Evolutionary conservation across 2,113 vertebrate species (phyloP).

Genomic region (Calyptomena viridis): DNA sequence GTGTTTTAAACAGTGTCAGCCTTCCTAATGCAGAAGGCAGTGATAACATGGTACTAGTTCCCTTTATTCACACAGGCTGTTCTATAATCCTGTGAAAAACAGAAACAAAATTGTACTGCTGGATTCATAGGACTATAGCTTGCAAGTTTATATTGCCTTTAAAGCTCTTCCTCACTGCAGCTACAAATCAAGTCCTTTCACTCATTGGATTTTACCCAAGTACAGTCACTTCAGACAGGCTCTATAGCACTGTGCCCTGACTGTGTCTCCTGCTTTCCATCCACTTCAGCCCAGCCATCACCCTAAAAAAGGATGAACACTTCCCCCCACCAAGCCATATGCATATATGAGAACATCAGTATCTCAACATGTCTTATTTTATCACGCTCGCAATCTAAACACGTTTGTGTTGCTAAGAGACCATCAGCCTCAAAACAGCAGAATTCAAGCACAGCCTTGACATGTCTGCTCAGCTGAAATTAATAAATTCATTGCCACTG

Average conservation of each 20-base stretch:
- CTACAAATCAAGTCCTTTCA: background rate
- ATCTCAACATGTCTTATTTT: constrained; percentile 14
- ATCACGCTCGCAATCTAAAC: constrained; percentile 20
- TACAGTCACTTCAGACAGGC: background rate
- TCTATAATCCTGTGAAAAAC: background rate
- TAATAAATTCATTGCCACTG: constrained; percentile 16
- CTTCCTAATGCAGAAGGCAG: background rate
- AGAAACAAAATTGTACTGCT: background rate
- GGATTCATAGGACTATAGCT: background rate
- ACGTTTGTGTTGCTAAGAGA: constrained; percentile 59
- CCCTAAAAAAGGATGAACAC: background rate
- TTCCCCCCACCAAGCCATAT: background rate
- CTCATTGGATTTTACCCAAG: background rate
- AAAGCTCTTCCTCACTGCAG: background rate
- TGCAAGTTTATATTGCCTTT: background rate
- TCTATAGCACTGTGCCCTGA: background rate
- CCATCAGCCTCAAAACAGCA: constrained; percentile 3
- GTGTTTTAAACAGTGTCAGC: background rate
- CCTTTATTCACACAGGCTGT: background rate
- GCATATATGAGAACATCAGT: background rate
- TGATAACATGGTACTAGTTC: background rate
- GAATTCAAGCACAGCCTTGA: background rate
- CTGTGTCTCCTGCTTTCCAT: background rate
- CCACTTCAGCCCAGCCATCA: background rate
- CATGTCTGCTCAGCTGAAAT: constrained; percentile 14